Percentiles rank a stretch among this genome's conserved stretches.
These are phyloP conservation scores for Schizopygopsis pylzovi DNA, from an alignment of 2,797 vertebrate genomes.

Conservation along the genomic window DNA sequence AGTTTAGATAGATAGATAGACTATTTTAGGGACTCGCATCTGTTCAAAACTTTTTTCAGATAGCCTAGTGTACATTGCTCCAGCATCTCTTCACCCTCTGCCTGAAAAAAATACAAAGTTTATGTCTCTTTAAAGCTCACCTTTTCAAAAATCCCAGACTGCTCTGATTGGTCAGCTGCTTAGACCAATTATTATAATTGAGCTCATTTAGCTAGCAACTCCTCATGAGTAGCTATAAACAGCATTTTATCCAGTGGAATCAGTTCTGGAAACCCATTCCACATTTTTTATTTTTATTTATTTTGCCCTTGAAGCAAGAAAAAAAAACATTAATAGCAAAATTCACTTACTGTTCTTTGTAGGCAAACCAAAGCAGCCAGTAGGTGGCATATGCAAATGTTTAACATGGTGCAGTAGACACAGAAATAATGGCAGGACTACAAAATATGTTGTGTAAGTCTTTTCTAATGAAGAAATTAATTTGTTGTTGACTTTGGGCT, in stretches of 20 bases:
- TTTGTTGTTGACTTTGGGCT: too few species aligned
- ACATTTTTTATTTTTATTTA: too few species aligned
- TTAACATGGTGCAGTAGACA: background rate
- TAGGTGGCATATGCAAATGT: background rate
- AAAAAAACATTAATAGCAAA: too few species aligned
- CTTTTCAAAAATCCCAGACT: background rate
- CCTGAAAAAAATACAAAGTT: background rate
- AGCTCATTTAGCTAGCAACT: background rate
- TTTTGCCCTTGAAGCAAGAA: too few species aligned
- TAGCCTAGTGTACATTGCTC: too few species aligned
- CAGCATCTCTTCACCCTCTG: background rate
- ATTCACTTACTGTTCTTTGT: too few species aligned
- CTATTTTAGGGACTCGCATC: too few species aligned
- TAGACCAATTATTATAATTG: background rate
- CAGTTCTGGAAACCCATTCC: too few species aligned
- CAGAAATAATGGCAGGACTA: background rate
- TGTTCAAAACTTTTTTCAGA: too few species aligned
- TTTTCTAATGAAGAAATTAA: background rate
- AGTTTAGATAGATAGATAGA: too few species aligned
- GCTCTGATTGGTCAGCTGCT: background rate
- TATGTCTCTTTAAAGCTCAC: background rate
- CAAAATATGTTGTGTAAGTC: background rate
- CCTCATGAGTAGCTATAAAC: background rate
- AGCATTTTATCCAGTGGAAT: background rate
- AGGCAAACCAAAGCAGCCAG: background rate